phyloP scores from a whole-genome alignment of 2,113 vertebrate genomes.

The Lontra canadensis region DNA sequence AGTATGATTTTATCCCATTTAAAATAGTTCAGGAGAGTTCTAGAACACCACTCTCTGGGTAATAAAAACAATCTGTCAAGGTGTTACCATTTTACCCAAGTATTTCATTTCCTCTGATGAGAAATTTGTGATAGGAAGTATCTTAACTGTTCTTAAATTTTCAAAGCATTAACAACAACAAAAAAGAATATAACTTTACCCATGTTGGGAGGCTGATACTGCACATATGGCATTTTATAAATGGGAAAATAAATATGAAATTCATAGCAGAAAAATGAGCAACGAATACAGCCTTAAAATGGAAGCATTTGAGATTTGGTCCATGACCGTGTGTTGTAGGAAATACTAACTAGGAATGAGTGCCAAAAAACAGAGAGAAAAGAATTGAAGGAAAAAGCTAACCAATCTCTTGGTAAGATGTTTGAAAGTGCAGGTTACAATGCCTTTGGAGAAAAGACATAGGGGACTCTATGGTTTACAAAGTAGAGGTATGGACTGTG shows the following conservation, averaged over 20 bases:
- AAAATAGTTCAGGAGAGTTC: slow-evolving; percentile 40
- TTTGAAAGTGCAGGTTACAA: not conserved
- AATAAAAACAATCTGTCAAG: not conserved
- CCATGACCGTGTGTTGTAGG: not conserved
- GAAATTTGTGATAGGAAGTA: not conserved
- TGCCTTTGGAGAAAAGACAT: not conserved
- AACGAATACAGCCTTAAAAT: not conserved
- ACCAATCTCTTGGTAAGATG: not conserved
- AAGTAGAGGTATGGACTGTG: not conserved
- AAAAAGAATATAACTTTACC: not conserved
- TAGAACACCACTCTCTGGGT: not conserved
- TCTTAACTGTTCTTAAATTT: slow-evolving; percentile 22
- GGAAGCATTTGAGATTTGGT: not conserved
- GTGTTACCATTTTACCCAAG: not conserved
- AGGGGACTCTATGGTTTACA: not conserved
- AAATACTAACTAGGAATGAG: not conserved
- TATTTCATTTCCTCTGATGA: slow-evolving; percentile 17
- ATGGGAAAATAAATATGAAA: not conserved
- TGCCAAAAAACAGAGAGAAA: not conserved
- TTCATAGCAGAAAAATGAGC: not conserved
- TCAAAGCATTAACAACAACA: not conserved
- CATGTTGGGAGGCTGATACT: not conserved
- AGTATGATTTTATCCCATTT: not conserved
- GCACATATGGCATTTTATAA: not conserved
- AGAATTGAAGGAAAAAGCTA: not conserved